phyloP scores from a whole-genome alignment of 1,140 invertebrate species.

The Drosophila sulfurigaster region DNA sequence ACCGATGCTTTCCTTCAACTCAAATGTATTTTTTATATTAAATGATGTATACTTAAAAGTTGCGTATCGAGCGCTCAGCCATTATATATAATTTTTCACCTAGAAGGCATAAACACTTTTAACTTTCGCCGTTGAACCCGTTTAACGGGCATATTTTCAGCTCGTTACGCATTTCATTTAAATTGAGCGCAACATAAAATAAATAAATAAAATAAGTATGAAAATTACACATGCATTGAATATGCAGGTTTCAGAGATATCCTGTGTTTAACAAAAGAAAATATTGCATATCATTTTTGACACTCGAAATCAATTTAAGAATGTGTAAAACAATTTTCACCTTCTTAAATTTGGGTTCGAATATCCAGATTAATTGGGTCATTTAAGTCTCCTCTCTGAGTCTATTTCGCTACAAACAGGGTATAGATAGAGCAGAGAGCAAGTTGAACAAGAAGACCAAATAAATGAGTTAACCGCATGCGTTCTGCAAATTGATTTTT shows the following conservation, averaged over 20 bases:
- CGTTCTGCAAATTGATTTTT: constrained; percentile 57
- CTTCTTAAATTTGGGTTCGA: too few species aligned
- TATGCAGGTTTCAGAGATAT: neutral
- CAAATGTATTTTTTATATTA: neutral
- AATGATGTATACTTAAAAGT: constrained; percentile 13
- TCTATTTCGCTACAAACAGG: neutral
- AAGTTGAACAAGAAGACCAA: constrained; percentile 25
- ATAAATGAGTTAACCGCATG: constrained; percentile 59
- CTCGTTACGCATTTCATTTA: constrained; percentile 50
- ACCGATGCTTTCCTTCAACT: neutral
- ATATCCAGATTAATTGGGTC: too few species aligned
- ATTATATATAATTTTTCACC: constrained; percentile 7
- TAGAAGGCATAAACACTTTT: constrained; percentile 18
- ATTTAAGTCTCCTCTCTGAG: neutral
- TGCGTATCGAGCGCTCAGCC: neutral
- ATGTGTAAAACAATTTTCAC: too few species aligned
- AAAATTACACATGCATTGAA: neutral
- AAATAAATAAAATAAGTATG: constrained; percentile 16
- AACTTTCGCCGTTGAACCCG: constrained; percentile 32
- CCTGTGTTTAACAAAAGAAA: neutral
- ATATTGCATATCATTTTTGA: too few species aligned
- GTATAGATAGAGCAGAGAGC: constrained; percentile 16
- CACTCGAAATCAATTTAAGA: too few species aligned
- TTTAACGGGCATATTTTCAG: constrained; percentile 45
- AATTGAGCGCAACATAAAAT: constrained; percentile 20